These are phyloP conservation scores for Diogma glabrata DNA, from an alignment of 2,888 invertebrate species.

Conservation along the genomic window DNA sequence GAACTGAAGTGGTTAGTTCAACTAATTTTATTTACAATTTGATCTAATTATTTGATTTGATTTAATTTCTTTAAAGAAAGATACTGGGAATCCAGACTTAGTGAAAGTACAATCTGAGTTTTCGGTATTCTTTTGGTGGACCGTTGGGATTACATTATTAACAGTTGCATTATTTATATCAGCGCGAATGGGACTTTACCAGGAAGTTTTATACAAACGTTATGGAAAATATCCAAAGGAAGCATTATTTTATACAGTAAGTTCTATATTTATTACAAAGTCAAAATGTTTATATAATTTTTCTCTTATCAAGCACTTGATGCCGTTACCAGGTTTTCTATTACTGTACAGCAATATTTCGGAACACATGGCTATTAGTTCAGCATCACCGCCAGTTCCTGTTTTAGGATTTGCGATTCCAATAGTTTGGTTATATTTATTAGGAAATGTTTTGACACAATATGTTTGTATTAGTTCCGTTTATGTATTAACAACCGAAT, in stretches of 20 bases:
- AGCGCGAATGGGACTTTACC: constrained; percentile 91
- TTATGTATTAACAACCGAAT: constrained; percentile 87
- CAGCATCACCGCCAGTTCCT: constrained; percentile 44
- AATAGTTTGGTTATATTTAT: constrained; percentile 60
- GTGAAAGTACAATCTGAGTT: constrained; percentile 20
- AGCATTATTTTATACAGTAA: constrained; percentile 73
- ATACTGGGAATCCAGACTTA: constrained; percentile 46
- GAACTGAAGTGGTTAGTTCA: constrained; percentile 45
- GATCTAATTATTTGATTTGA: not conserved
- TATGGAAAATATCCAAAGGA: constrained; percentile 89
- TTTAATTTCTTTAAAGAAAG: constrained; percentile 32
- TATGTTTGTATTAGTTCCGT: constrained; percentile 92
- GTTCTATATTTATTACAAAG: no score
- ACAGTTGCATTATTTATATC: constrained; percentile 84
- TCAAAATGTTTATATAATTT: no score
- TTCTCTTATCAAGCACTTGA: no score
- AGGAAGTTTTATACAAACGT: constrained; percentile 70
- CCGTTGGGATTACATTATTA: constrained; percentile 65
- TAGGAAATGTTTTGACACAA: constrained; percentile 79
- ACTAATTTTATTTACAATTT: constrained; percentile 10
- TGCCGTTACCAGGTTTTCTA: constrained; percentile 83
- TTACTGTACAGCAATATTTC: constrained; percentile 66
- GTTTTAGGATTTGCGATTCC: constrained; percentile 54
- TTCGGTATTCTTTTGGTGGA: constrained; percentile 46
- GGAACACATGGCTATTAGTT: constrained; percentile 58